Percentiles rank a stretch among this genome's conserved stretches.
These are phyloP conservation scores for Ligdia adustata DNA, from an alignment of 2,888 invertebrate genomes.

Conservation along the genomic window DNA sequence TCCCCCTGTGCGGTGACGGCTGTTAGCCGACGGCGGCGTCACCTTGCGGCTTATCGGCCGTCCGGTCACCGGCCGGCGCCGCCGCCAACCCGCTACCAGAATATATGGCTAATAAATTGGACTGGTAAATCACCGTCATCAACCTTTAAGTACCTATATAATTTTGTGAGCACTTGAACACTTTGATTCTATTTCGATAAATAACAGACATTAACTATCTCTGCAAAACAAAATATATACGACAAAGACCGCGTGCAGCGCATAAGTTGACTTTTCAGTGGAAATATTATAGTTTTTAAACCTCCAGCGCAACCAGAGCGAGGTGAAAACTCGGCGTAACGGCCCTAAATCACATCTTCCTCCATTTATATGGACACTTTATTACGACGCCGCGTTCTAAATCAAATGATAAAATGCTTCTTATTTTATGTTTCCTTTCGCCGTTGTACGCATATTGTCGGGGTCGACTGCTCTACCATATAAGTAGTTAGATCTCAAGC, in stretches of 20 bases:
- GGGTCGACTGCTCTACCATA: slow-evolving; percentile 42
- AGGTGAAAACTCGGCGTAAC: slow-evolving; percentile 70
- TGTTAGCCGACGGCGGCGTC: slow-evolving; percentile 58
- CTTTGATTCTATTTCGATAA: not conserved
- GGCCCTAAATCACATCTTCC: slow-evolving; percentile 77
- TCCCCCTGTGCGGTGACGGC: slow-evolving; percentile 50
- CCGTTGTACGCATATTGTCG: slow-evolving; percentile 71
- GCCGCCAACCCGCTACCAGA: slow-evolving; percentile 39
- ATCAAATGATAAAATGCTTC: slow-evolving; percentile 83
- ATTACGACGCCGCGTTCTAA: slow-evolving; percentile 80
- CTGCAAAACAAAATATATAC: slow-evolving; percentile 10
- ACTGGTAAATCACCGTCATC: slow-evolving; percentile 41
- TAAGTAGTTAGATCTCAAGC: slow-evolving; percentile 42
- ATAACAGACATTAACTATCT: not conserved
- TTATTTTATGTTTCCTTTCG: slow-evolving; percentile 78
- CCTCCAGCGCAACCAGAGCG: slow-evolving; percentile 49
- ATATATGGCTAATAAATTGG: slow-evolving; percentile 40
- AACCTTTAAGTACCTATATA: slow-evolving; percentile 21
- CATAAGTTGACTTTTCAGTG: slow-evolving; percentile 18
- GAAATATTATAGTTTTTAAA: slow-evolving; percentile 58
- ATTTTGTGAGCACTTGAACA: not conserved
- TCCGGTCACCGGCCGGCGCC: slow-evolving; percentile 55
- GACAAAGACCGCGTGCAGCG: slow-evolving; percentile 32
- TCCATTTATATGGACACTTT: slow-evolving; percentile 82
- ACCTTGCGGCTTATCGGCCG: slow-evolving; percentile 70